Base-by-base conservation (phyloP, 2,888 invertebrate genomes). In the Ischnus inquisitorius region DNA sequence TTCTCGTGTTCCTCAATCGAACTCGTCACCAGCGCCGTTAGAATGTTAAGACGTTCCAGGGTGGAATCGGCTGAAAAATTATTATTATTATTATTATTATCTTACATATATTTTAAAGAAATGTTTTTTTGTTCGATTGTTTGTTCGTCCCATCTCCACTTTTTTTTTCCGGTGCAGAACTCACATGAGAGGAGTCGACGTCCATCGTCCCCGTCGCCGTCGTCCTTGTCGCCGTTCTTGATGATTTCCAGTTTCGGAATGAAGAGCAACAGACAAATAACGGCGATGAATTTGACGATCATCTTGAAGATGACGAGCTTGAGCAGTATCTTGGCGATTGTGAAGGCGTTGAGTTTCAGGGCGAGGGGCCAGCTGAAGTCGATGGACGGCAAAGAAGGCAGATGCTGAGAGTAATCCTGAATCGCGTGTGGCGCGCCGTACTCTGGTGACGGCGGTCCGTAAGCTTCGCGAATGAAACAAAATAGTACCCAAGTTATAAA, bases 251-350 rank as follows among this genome's bases (percentile, higher is more conserved):
- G 92, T 91, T 96, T 96, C 0, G 97, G 97, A 86, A 97, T 95
- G 90, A 97, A 97, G 72, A 97, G 93, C 87, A 97, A 93, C 90
- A 97, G 94, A 90, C 96, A 97, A 88, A 97, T 95, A 4, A 97
- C 94, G 0, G 96, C 97, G 57, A 97, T 95, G 93, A 97, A 97
- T 88, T 97, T 97, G 79, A 97, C 96, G 72, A 97, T 95, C 93
- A 97, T 96, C 93, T 97, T 97, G 92, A 97, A 97, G 88, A 97
- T 96, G 3, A 97, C 94, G 71, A 97, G 92, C 92, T 97, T 97
- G 46, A 97, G 92, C 79, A 97, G 90, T 80, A 97, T 95, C 93
- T 97, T 97, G 0, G 96, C 96, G 75, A 97, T 93, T 0, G 97
- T 96, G 83, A 96, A 94, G 1, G 97, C 95, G 89, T 96, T 96